Evolutionary conservation across 1,140 invertebrate genomes (phyloP).

Genomic region (Stegodyphus dumicola): DNA sequence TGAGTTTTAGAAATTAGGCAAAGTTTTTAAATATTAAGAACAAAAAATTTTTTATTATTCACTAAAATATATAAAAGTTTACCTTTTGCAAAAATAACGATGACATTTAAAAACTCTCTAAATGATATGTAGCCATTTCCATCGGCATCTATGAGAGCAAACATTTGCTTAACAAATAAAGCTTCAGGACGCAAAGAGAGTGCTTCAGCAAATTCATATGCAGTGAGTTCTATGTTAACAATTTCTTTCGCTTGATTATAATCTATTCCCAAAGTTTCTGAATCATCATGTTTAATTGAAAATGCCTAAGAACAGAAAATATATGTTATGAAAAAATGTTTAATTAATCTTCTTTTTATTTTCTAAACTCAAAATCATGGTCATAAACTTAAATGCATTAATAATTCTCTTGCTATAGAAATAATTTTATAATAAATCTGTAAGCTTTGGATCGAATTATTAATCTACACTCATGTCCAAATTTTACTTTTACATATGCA

Average conservation of each 20-base stretch:
- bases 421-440: too few species aligned
- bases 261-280: constrained; percentile 68
- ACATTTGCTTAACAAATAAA: constrained; percentile 75
- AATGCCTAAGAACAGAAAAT: constrained; percentile 66
- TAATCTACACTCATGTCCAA: too few species aligned
- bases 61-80: background rate
- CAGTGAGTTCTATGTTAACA: constrained; percentile 71
- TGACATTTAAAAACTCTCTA: constrained; percentile 75
- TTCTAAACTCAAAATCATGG: too few species aligned
- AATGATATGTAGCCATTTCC: constrained; percentile 77
- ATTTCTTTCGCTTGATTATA: constrained; percentile 69
- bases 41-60: background rate
- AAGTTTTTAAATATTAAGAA: background rate
- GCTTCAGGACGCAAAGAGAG: constrained; percentile 72
- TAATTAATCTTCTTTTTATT: too few species aligned
- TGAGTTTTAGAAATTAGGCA: background rate
- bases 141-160: constrained; percentile 75
- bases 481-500: too few species aligned
- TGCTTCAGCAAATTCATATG: constrained; percentile 75
- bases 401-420: too few species aligned
- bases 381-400: too few species aligned
- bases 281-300: constrained; percentile 68
- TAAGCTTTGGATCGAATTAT: too few species aligned
- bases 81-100: constrained; percentile 76
- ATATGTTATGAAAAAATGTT: background rate